phyloP scores from a whole-genome alignment of 2,113 vertebrate genomes.

The Murina feae region DNA sequence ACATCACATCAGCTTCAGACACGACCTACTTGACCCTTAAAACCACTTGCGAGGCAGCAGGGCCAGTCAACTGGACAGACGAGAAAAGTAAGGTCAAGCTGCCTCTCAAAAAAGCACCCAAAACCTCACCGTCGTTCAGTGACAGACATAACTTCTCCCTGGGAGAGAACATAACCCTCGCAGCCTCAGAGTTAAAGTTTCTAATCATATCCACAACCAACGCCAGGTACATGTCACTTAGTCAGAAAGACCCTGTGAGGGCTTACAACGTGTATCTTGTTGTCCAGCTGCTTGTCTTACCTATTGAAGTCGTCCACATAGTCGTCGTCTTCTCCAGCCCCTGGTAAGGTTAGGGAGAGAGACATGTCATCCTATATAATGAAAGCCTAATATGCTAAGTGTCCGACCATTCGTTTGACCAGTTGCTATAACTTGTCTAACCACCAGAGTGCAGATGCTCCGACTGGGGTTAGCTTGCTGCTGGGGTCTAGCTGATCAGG shows the following conservation, averaged over 20 bases:
- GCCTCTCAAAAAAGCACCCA: neutral
- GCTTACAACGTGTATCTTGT: fast-evolving
- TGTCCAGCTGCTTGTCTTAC: conserved; percentile 75
- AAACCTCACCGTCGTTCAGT: neutral
- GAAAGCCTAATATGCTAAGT: no score
- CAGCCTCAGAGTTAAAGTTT: neutral
- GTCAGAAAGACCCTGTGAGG: neutral
- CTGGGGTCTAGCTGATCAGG: no score
- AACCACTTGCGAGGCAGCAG: neutral
- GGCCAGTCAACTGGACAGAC: neutral
- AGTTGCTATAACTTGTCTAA: no score
- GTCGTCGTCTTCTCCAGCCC: conserved; percentile 88
- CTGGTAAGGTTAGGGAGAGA: conserved; percentile 53
- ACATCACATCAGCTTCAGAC: neutral
- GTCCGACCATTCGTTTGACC: no score
- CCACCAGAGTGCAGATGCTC: no score
- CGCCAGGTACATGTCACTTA: neutral
- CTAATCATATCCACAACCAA: neutral
- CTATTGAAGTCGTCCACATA: conserved; percentile 96
- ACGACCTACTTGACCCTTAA: neutral
- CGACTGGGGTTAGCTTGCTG: no score
- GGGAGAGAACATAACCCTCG: neutral
- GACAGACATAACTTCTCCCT: neutral
- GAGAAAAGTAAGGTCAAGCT: neutral
- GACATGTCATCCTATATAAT: neutral